Base-by-base conservation (phyloP, 1,140 invertebrate genomes). In the Mesaphorura yosii region DNA sequence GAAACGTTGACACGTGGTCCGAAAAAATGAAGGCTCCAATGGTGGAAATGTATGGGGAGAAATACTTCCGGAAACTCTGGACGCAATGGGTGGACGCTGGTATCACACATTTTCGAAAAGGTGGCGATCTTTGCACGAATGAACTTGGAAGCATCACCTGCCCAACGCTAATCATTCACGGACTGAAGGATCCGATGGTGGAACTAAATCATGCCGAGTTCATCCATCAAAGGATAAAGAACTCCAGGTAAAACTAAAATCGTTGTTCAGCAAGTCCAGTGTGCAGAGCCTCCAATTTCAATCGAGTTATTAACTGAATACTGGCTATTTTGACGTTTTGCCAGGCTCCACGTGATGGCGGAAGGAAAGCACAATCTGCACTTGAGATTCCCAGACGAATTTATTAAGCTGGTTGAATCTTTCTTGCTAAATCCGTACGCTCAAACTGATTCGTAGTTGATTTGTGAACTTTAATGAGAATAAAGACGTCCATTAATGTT, bases 351-450 rank as follows among this genome's bases (percentile, higher is more conserved):
- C 53, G 70, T 79, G 20, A 82, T 85, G 60, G 79, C 82, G n/a
- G 79, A 88, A 19, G 87, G 84, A 12, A 86, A 85, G 64, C 88
- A 92, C 64, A 88, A 90, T 67, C 75, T 90, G 23, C 88, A 91
- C 66, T 66, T 91, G 41, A 74, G 74, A 51, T 88, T 83, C 67
- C 72, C 81, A 1, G 76, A 84, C 38, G 82, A 89, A 64, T 90
- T 91, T 64, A 89, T 90, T 65, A 73, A 75, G 52, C 64, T 79
- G n/a, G 77, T 86, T 0, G 75, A 80, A 49, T 71, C 82, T 5
- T 91, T 90, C 71, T 68, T 88, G 23, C 66, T 74, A 39, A 55
- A 47, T 27, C 7, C 53, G 41, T 37, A 48, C 10, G 31, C n/a
- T 10, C 31, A 34, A 34, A 10, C n/a, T 34, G 10, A 10, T 10